These are phyloP conservation scores for Orthosia cruda DNA, from an alignment of 2,888 invertebrate species.

Conservation along the genomic window DNA sequence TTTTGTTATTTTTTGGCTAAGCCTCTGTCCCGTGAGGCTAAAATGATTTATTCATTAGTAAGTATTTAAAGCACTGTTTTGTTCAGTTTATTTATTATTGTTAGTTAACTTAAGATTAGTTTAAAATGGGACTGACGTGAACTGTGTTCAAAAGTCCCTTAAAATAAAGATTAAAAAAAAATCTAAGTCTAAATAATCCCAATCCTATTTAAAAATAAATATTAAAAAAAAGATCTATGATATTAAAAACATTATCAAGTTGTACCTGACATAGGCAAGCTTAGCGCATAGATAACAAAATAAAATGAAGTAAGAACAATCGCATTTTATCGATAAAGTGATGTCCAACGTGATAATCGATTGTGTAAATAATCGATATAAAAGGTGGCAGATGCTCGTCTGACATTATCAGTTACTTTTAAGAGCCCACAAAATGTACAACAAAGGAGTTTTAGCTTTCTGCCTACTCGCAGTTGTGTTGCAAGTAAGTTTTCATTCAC, in stretches of 20 bases:
- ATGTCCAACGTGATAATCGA: conserved; percentile 25
- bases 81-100: too few species aligned
- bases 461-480: conserved; percentile 69
- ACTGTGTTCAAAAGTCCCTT: too few species aligned
- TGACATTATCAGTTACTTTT: conserved; percentile 45
- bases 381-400: conserved; percentile 13
- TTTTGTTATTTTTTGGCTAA: too few species aligned
- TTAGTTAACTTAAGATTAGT: too few species aligned
- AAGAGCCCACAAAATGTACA: conserved; percentile 65
- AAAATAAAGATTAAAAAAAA: too few species aligned
- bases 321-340: conserved; percentile 20
- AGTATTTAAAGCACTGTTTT: too few species aligned
- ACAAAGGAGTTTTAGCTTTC: conserved; percentile 60
- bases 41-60: too few species aligned
- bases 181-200: too few species aligned
- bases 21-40: too few species aligned
- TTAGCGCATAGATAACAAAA: conserved; percentile 31
- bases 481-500: conserved; percentile 68
- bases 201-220: background rate
- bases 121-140: too few species aligned
- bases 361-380: conserved; percentile 61
- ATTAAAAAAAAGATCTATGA: background rate
- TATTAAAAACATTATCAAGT: background rate
- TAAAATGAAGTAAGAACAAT: conserved; percentile 24
- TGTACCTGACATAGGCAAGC: background rate